Evolutionary conservation across 2,888 invertebrate species (phyloP), one percentile per base, ranked within the genome.

Genomic region (Anorthoa munda): DNA sequence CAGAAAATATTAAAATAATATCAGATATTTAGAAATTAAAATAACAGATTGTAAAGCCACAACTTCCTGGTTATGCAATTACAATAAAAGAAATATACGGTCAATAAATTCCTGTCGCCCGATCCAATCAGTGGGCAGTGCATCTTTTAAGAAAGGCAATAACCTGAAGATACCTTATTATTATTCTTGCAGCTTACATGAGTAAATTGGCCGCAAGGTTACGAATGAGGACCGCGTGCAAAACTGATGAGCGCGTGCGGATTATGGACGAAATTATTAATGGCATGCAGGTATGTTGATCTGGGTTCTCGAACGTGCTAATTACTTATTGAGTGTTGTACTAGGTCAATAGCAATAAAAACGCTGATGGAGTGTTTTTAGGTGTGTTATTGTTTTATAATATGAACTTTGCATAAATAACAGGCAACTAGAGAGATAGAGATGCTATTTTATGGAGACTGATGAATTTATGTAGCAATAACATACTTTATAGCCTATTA

Each of bases 221-320:
- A 86, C 97, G 99, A 80, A 97, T 97, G 91, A 97, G 97, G 89
- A 98, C 98, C 0, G 99, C 99, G 0, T 95, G 97, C 79, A 97
- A 98, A 91, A 99, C 99, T 0, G 99, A 99, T 93, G 98, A 98
- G 87, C 97, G 99, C 80, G 98, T 99, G 58, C 97, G 98, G 68
- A 97, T 99, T 65, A 99, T 99, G 99, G 99, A 98, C 91, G 99
- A 99, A 97, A 98, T 99, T 86, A 98, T 99, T 80, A 97, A 97
- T 74, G 99, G 99, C 64, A 99, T 99, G 95, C 98, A 99, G 95
- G 98, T 98, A 79, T 97, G 98, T 98, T 63, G 53, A 68, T 66
- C 73, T 77, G 26, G 65, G 66, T 80, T 51, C 67, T 74, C 31
- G 56, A 51, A 71, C 21, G 63, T 23, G 15, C 23, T 76, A 67